These are phyloP conservation scores for Aculops lycopersici DNA, from an alignment of 1,140 invertebrate genomes.

Conservation along the genomic window DNA sequence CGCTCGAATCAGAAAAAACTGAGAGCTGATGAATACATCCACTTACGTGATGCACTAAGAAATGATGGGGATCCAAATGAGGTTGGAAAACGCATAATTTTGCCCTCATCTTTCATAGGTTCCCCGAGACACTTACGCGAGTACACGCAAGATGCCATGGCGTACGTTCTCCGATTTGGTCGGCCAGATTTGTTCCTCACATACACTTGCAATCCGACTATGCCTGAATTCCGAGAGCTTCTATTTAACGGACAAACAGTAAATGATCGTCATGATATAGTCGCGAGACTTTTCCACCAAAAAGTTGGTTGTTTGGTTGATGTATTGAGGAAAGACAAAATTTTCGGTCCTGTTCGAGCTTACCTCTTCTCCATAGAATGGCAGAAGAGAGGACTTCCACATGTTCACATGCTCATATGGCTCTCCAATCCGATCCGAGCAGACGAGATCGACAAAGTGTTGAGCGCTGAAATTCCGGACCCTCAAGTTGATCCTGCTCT, in stretches of 20 bases:
- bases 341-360: conserved; percentile 4
- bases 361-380: conserved; percentile 15
- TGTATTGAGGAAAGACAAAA: conserved; percentile 10
- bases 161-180: conserved; percentile 13
- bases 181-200: conserved; percentile 18
- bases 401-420: conserved; percentile 15
- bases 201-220: conserved; percentile 19
- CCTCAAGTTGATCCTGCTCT: conserved; percentile 15
- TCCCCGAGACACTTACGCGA: conserved; percentile 5
- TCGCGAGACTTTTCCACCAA: conserved; percentile 15
- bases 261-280: conserved; percentile 15
- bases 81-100: conserved; percentile 2
- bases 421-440: conserved; percentile 1
- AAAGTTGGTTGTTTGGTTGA: conserved; percentile 15
- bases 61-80: neutral
- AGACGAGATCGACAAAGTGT: conserved; percentile 18
- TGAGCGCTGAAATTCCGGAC: conserved; percentile 23
- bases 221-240: conserved; percentile 16
- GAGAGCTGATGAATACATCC: conserved; percentile 7
- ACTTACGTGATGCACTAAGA: conserved; percentile 5
- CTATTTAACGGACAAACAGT: conserved; percentile 12
- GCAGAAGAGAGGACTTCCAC: conserved; percentile 18
- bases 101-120: conserved; percentile 8
- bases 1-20: conserved; percentile 5
- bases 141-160: conserved; percentile 14